A percentile compares a stretch with the other conserved stretches of the same genome.
These are phyloP conservation scores for Odocoileus virginianus DNA, from an alignment of 2,113 vertebrate species.

Conservation along the genomic window DNA sequence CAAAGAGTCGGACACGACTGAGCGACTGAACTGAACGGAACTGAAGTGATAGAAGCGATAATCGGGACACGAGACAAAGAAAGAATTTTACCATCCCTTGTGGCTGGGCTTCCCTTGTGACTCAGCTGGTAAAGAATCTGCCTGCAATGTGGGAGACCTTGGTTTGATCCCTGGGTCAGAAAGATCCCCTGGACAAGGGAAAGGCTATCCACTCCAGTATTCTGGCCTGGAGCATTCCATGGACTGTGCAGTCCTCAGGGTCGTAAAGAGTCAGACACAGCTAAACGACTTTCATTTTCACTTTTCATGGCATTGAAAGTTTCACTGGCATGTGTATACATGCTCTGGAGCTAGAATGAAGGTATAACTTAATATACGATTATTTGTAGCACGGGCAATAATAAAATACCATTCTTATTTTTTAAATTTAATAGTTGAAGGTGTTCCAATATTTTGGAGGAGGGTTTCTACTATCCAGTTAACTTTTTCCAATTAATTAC, in stretches of 20 bases:
- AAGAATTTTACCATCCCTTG: neutral
- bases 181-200: neutral
- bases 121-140: neutral
- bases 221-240: neutral
- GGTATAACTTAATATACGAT: neutral
- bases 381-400: neutral
- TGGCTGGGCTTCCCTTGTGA: neutral
- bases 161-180: neutral
- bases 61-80: neutral
- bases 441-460: conserved; percentile 42
- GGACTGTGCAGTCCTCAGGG: neutral
- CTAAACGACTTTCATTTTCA: neutral
- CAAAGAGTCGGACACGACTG: too few species aligned
- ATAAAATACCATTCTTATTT: neutral
- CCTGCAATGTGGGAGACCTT: neutral
- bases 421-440: neutral
- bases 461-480: neutral
- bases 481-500: conserved; percentile 12
- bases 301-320: neutral
- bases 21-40: neutral
- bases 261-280: neutral
- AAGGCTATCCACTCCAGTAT: neutral
- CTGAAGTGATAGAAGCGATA: neutral
- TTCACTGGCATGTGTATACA: neutral
- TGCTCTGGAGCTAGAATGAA: neutral